Evolutionary conservation across 2,888 invertebrate species (phyloP).

Genomic region (Galerucella pusilla): DNA sequence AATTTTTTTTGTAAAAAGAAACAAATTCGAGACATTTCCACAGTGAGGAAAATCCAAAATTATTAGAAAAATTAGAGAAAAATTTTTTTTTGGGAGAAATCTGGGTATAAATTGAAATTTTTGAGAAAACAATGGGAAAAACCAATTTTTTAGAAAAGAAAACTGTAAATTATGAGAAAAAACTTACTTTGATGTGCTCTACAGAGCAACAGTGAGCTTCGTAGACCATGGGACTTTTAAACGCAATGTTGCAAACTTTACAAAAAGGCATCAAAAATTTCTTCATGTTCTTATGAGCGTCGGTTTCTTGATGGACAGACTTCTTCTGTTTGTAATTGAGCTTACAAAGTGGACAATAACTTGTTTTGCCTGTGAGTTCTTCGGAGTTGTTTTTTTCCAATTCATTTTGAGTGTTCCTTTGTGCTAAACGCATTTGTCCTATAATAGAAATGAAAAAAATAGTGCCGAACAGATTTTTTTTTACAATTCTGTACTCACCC

Average conservation of each 20-base stretch:
- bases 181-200: conserved; percentile 80
- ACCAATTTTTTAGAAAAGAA: no score
- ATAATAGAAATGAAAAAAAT: conserved; percentile 64
- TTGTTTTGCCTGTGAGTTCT: conserved; percentile 67
- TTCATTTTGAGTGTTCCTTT: conserved; percentile 82
- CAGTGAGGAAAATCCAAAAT: no score
- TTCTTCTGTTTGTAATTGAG: conserved; percentile 67
- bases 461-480: neutral
- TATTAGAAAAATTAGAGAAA: no score
- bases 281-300: conserved; percentile 86
- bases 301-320: conserved; percentile 81
- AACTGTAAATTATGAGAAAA: neutral
- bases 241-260: conserved; percentile 79
- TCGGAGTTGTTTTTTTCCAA: conserved; percentile 75
- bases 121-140: no score
- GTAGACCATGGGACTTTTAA: conserved; percentile 86
- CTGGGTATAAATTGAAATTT: no score
- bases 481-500: neutral
- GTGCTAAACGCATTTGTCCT: conserved; percentile 81
- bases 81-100: no score
- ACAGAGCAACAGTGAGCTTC: conserved; percentile 86
- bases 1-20: no score
- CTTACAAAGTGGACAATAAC: conserved; percentile 64
- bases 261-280: conserved; percentile 87
- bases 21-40: no score